These are phyloP conservation scores for Polydrusus pterygomalis DNA, from an alignment of 2,888 invertebrate species.

Conservation along the genomic window DNA sequence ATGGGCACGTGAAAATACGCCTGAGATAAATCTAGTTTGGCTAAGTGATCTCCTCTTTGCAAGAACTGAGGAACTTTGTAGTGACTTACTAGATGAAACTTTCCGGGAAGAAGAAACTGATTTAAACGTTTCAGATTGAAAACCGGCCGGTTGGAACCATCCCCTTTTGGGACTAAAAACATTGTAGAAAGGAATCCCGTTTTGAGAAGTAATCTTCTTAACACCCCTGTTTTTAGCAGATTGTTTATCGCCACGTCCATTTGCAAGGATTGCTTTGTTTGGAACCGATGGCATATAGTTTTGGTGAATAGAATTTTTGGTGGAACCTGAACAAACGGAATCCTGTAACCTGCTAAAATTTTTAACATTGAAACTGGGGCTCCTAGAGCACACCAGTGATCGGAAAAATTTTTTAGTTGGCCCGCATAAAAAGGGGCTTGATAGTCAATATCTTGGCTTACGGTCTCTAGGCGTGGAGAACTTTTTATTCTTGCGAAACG, in stretches of 20 bases:
- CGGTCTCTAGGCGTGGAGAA: neutral
- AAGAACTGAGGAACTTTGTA: constrained; percentile 56
- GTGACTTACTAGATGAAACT: constrained; percentile 55
- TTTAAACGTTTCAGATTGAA: constrained; percentile 51
- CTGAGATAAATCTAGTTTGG: constrained; percentile 57
- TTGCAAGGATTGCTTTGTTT: constrained; percentile 15
- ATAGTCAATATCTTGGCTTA: constrained; percentile 13
- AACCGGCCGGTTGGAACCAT: constrained; percentile 1
- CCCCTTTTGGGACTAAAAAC: constrained; percentile 38
- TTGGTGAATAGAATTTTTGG: constrained; percentile 11
- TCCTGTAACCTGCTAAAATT: constrained; percentile 7
- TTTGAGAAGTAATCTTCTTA: neutral
- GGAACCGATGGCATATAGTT: constrained; percentile 20
- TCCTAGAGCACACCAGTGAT: constrained; percentile 1
- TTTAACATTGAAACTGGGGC: neutral
- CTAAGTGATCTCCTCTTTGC: constrained; percentile 50
- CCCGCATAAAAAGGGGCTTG: constrained; percentile 11
- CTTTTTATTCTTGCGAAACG: constrained; percentile 1
- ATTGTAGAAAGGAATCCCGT: constrained; percentile 38
- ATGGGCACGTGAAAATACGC: constrained; percentile 58
- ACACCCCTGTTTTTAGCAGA: constrained; percentile 9
- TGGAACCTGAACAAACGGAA: constrained; percentile 24
- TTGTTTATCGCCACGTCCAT: constrained; percentile 9
- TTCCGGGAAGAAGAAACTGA: constrained; percentile 44
- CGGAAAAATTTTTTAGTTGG: neutral